Evolutionary conservation across 2,113 vertebrate species (phyloP).

Genomic region (Dasyurus viverrinus): DNA sequence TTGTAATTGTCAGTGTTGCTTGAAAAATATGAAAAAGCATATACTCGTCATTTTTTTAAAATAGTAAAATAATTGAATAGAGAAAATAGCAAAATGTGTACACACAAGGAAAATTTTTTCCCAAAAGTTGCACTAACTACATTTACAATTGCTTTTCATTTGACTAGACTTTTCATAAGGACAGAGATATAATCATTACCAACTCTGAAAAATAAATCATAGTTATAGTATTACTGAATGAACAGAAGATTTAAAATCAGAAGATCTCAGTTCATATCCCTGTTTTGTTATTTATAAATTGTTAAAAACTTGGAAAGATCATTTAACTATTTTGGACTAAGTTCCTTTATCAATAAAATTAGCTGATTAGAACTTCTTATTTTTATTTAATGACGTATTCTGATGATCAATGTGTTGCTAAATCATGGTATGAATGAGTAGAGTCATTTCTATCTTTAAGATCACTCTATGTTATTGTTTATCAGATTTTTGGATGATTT

Average conservation of each 20-base stretch:
- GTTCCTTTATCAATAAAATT: neutral
- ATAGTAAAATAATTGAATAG: neutral
- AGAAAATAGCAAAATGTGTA: neutral
- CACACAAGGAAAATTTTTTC: neutral
- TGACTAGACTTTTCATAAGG: neutral
- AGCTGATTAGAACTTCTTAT: neutral
- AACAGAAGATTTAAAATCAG: neutral
- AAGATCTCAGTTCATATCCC: neutral
- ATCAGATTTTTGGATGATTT: neutral
- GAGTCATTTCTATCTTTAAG: neutral
- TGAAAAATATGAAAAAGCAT: neutral
- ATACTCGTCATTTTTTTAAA: neutral
- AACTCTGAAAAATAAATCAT: neutral
- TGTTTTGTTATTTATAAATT: neutral
- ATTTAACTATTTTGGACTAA: neutral
- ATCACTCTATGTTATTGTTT: neutral
- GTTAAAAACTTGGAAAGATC: neutral
- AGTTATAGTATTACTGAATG: neutral
- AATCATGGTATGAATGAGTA: neutral
- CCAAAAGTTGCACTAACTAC: neutral
- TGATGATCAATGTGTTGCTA: neutral
- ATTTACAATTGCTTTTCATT: neutral
- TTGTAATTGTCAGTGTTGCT: neutral
- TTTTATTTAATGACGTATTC: neutral
- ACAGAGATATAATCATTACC: neutral